Conservation (phyloP, 2,797 vertebrate genomes). For the Tragelaphus oryx region DNA sequence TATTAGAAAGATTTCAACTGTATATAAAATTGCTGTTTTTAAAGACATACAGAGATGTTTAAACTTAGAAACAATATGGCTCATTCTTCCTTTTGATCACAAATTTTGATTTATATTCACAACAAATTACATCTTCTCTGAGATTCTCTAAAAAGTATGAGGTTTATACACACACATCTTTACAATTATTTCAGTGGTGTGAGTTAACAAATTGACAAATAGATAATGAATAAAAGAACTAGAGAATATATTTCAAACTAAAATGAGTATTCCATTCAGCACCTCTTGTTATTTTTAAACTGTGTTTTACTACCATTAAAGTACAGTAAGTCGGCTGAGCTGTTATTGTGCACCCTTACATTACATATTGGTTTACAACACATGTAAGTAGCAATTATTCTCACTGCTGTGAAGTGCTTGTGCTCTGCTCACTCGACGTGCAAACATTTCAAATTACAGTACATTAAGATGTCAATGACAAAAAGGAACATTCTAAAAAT, state of each 20-base stretch:
- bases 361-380: conserved; percentile 42
- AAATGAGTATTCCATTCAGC: neutral
- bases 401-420: conserved; percentile 33
- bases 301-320: neutral
- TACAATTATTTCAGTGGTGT: neutral
- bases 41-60: neutral
- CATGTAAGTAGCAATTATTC: conserved; percentile 54
- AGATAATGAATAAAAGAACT: neutral
- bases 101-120: neutral
- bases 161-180: neutral
- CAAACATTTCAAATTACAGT: conserved; percentile 62
- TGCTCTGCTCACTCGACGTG: conserved; percentile 40
- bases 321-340: neutral
- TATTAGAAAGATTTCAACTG: neutral
- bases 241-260: neutral
- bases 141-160: neutral
- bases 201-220: neutral
- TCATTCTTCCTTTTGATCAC: neutral
- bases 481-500: conserved; percentile 69
- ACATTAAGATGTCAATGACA: conserved; percentile 54
- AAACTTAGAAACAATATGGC: neutral
- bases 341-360: neutral
- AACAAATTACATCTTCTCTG: neutral
- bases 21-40: neutral
- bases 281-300: neutral